phyloP scores from a whole-genome alignment of 2,888 invertebrate species.

The Napeogenes inachia region DNA sequence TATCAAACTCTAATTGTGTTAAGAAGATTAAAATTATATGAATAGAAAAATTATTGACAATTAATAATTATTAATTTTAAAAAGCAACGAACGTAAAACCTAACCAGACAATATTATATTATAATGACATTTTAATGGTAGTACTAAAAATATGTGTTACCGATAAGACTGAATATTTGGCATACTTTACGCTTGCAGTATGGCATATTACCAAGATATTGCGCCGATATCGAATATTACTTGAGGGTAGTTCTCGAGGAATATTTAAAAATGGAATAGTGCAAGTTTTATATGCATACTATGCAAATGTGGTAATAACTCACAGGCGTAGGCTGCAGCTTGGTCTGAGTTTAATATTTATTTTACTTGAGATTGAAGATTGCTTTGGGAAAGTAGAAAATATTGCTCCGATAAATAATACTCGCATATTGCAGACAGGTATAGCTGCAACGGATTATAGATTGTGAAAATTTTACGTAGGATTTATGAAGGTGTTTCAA shows the following conservation, averaged over 20 bases:
- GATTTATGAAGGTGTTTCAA: too few species aligned
- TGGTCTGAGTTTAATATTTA: background rate
- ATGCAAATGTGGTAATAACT: constrained; percentile 15
- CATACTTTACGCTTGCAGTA: constrained; percentile 16
- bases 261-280: background rate
- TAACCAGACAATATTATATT: background rate
- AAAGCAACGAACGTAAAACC: background rate
- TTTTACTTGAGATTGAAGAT: too few species aligned
- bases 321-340: constrained; percentile 1
- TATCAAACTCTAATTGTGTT: too few species aligned
- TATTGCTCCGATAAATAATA: too few species aligned
- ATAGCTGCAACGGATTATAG: too few species aligned
- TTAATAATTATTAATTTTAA: too few species aligned
- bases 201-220: constrained; percentile 28
- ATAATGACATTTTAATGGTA: constrained; percentile 4
- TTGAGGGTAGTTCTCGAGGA: background rate
- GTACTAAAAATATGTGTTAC: constrained; percentile 9
- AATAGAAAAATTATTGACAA: too few species aligned
- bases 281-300: constrained; percentile 10
- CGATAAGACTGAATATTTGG: constrained; percentile 19
- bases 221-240: constrained; percentile 24
- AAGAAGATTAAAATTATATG: too few species aligned
- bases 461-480: too few species aligned
- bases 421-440: too few species aligned
- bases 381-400: too few species aligned